phyloP scores from a whole-genome alignment of 2,113 vertebrate species.

The Nematolebias whitei region DNA sequence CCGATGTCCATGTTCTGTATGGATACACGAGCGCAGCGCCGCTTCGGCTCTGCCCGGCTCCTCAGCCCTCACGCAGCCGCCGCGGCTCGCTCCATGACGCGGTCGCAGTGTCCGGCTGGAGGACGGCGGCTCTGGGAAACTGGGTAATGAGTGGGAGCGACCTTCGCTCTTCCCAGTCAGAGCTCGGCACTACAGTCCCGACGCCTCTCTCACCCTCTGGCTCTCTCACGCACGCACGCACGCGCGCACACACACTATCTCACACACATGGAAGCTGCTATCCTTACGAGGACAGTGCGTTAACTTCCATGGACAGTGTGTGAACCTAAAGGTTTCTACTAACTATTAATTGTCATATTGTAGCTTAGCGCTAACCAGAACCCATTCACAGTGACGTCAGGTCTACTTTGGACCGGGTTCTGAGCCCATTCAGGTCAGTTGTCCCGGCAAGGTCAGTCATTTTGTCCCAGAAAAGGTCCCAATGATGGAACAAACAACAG shows the following conservation, averaged over 20 bases:
- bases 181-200: conserved; percentile 48
- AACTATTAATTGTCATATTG: background rate
- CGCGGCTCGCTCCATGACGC: conserved; percentile 32
- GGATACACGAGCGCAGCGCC: conserved; percentile 47
- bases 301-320: background rate
- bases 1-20: conserved; percentile 23
- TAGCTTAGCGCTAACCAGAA: background rate
- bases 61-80: conserved; percentile 41
- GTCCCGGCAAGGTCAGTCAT: background rate
- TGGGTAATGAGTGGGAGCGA: conserved; percentile 41
- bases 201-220: conserved; percentile 36
- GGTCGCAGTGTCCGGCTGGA: conserved; percentile 19
- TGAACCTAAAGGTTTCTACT: background rate
- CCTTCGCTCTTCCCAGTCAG: conserved; percentile 47
- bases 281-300: background rate
- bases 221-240: conserved; percentile 1
- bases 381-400: background rate
- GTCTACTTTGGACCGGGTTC: background rate
- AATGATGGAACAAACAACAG: background rate
- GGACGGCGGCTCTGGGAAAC: conserved; percentile 8
- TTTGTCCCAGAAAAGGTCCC: background rate
- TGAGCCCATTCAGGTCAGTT: background rate
- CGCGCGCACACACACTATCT: background rate
- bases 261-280: conserved; percentile 17
- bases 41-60: conserved; percentile 20